Evolutionary conservation across 1,140 invertebrate genomes (phyloP).

Genomic region (Aphaenogaster floridana): DNA sequence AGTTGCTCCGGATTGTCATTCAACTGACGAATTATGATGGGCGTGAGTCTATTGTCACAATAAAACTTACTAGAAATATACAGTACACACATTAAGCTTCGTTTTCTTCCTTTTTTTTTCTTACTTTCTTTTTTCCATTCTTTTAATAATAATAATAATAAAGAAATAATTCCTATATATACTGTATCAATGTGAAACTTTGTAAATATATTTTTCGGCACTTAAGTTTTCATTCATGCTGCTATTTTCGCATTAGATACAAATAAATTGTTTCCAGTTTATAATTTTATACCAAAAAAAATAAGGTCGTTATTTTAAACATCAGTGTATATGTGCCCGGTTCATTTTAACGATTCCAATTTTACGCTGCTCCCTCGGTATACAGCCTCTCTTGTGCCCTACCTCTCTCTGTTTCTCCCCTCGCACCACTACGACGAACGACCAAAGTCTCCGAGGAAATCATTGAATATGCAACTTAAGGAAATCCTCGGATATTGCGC

Average conservation of each 20-base stretch:
- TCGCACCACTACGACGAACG: slow-evolving; percentile 64
- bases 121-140: neutral
- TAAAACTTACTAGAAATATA: neutral
- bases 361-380: slow-evolving; percentile 66
- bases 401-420: slow-evolving; percentile 49
- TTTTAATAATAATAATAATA: slow-evolving; percentile 1
- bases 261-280: neutral
- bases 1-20: slow-evolving; percentile 43
- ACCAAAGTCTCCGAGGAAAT: slow-evolving; percentile 89
- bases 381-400: slow-evolving; percentile 44
- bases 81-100: neutral
- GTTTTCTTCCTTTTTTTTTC: neutral
- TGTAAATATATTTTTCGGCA: neutral
- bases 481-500: slow-evolving; percentile 89
- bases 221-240: neutral
- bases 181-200: neutral
- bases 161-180: neutral
- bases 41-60: slow-evolving; percentile 7
- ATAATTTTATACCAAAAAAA: neutral
- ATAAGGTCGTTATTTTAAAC: slow-evolving; percentile 25
- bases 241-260: neutral
- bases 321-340: neutral
- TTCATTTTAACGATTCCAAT: slow-evolving; percentile 82
- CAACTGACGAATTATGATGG: slow-evolving; percentile 43
- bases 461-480: slow-evolving; percentile 90